phyloP scores from a whole-genome alignment of 2,113 vertebrate genomes.

The Ptilorrhoa leucosticta region DNA sequence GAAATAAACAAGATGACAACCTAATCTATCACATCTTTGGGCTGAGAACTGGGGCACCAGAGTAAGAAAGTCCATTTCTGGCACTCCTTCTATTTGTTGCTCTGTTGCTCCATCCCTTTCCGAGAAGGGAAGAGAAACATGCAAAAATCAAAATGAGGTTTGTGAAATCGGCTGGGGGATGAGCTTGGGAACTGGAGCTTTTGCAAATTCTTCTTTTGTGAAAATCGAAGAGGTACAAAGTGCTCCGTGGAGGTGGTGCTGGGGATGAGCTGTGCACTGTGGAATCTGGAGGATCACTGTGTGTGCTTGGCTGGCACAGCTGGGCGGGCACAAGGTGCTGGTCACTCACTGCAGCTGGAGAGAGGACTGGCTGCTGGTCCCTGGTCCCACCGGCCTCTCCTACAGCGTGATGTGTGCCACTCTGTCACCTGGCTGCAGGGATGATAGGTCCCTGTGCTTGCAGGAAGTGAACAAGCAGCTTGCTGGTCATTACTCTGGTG shows the following conservation, averaged over 20 bases:
- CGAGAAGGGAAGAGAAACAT: neutral
- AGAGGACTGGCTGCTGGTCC: neutral
- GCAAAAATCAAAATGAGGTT: neutral
- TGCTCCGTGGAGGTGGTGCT: neutral
- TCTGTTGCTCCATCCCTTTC: neutral
- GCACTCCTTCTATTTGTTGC: neutral
- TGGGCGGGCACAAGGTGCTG: neutral
- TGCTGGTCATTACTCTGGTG: neutral
- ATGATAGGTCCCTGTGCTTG: neutral
- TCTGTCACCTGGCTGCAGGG: neutral
- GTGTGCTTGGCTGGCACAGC: accelerated
- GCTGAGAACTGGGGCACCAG: neutral
- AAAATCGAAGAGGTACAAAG: neutral
- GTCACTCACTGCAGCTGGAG: neutral
- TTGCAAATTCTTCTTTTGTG: neutral
- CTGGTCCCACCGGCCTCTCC: neutral
- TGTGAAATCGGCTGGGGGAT: neutral
- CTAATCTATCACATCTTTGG: neutral
- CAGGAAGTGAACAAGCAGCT: neutral
- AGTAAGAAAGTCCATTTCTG: neutral
- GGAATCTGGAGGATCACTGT: neutral
- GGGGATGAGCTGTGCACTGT: accelerated
- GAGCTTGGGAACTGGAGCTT: neutral
- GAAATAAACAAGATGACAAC: conserved; percentile 32
- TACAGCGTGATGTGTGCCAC: neutral